A percentile compares a stretch with the other conserved stretches of the same genome.
Evolutionary conservation across 1,140 invertebrate genomes (phyloP).

Genomic region (Psix sp.): DNA sequence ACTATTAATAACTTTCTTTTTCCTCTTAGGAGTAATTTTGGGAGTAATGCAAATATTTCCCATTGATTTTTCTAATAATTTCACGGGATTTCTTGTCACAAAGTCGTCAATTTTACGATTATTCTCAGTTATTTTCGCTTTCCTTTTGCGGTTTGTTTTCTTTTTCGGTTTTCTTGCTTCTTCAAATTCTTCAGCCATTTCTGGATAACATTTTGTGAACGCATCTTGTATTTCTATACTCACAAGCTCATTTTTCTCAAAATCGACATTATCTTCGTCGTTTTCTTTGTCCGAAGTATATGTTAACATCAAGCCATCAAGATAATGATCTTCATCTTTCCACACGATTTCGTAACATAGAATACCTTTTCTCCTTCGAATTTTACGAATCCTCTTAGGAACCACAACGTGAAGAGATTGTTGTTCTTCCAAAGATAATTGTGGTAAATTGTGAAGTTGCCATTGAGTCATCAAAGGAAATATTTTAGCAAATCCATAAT

Average conservation of each 20-base stretch:
- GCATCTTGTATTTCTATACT: slow-evolving; percentile 83
- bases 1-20: slow-evolving; percentile 20
- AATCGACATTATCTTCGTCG: slow-evolving; percentile 49
- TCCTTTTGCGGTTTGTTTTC: slow-evolving; percentile 75
- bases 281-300: slow-evolving; percentile 68
- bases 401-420: slow-evolving; percentile 64
- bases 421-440: slow-evolving; percentile 54
- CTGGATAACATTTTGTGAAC: slow-evolving; percentile 82
- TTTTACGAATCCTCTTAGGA: slow-evolving; percentile 80
- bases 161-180: slow-evolving; percentile 77
- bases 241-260: slow-evolving; percentile 60
- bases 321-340: slow-evolving; percentile 78
- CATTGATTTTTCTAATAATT: slow-evolving; percentile 62
- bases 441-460: slow-evolving; percentile 78
- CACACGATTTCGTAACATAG: slow-evolving; percentile 85
- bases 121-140: slow-evolving; percentile 61
- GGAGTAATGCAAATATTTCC: slow-evolving; percentile 62
- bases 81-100: slow-evolving; percentile 38
- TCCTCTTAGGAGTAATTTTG: slow-evolving; percentile 64
- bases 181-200: slow-evolving; percentile 80
- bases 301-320: slow-evolving; percentile 79
- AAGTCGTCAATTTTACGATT: slow-evolving; percentile 71
- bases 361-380: slow-evolving; percentile 80
- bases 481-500: slow-evolving; percentile 87
- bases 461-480: slow-evolving; percentile 86